Base-by-base conservation (phyloP, 2,797 vertebrate genomes). In the Hoplostethus atlanticus region DNA sequence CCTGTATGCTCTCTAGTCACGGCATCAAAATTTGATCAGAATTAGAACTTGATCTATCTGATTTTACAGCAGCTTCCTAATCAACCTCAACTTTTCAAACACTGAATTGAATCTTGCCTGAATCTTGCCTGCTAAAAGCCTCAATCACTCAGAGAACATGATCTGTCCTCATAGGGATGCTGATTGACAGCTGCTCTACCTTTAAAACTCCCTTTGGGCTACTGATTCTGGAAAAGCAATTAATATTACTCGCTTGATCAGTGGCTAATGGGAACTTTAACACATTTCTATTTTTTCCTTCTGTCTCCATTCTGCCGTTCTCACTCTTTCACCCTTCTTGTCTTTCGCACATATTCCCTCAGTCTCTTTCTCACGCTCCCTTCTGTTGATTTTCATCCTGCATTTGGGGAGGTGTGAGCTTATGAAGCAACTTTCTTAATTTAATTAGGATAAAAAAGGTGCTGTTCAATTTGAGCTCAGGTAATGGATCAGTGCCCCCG, bases 361-460 rank as follows among this genome's bases (percentile, higher is more conserved):
- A 2, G 30, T 61, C 28, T 50, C 34, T 46, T 57, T 50, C 30
- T 47, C 40, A 55, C 46, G 54, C 31, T 21, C 38, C 59, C 67
- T 52, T 21, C 34, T 16, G 1, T 3, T 61, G 12, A 38, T 38
- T 38, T 57, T 48, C 16, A 3, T 10, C 11, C 3, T 16, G 36
- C 46, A 36, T 72, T 81, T 51, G n/a, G 48, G 10, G 42, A 73
- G 65, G 53, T 60, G 44, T 84, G 36, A 83, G 83, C 82, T 76
- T 79, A 87, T 77, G 21, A 77, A 79, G 83, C 62, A 61, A 58
- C 82, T 90, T 87, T 86, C 54, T 61, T 88, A 89, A 92, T 91
- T 61, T 88, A 89, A 92, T 91, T 83, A 80, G 59, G 77, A 76
- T 17, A n/a, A 81, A 84, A 84, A 88, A 84, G 61, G 76, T 84